These are phyloP conservation scores for Denticeps clupeoides DNA, from an alignment of 2,797 vertebrate genomes.

Conservation along the genomic window DNA sequence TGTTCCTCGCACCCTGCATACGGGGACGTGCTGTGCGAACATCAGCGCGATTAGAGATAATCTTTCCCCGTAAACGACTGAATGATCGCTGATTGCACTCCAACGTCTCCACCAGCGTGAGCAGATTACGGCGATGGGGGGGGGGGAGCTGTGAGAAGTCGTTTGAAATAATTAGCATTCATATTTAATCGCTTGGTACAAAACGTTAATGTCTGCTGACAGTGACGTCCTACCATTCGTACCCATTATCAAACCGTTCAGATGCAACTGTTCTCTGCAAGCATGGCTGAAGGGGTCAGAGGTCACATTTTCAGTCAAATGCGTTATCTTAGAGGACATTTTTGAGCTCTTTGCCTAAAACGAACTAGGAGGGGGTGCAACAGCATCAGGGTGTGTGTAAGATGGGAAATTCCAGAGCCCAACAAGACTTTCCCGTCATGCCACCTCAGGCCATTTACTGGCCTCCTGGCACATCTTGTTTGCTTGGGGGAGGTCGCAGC, in stretches of 20 bases:
- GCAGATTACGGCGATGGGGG: background rate
- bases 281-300: too few relatives aligned
- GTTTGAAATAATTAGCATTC: background rate
- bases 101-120: background rate
- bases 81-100: slow-evolving; percentile 18
- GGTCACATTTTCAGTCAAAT: too few relatives aligned
- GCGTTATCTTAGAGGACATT: too few relatives aligned
- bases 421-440: too few relatives aligned
- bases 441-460: too few relatives aligned
- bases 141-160: slow-evolving; percentile 2
- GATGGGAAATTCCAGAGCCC: too few relatives aligned
- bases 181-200: background rate
- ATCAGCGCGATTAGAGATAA: slow-evolving; percentile 14
- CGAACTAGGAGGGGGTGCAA: too few relatives aligned
- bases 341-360: too few relatives aligned
- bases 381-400: too few relatives aligned
- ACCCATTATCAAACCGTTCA: slow-evolving; percentile 3
- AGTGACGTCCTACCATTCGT: background rate
- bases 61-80: slow-evolving; percentile 10
- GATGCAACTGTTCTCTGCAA: background rate
- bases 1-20: background rate
- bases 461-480: too few relatives aligned
- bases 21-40: slow-evolving; percentile 9
- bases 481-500: too few relatives aligned
- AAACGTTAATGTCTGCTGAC: background rate